These are phyloP conservation scores for Andricus curvator DNA, from an alignment of 2,888 invertebrate species.

Conservation along the genomic window DNA sequence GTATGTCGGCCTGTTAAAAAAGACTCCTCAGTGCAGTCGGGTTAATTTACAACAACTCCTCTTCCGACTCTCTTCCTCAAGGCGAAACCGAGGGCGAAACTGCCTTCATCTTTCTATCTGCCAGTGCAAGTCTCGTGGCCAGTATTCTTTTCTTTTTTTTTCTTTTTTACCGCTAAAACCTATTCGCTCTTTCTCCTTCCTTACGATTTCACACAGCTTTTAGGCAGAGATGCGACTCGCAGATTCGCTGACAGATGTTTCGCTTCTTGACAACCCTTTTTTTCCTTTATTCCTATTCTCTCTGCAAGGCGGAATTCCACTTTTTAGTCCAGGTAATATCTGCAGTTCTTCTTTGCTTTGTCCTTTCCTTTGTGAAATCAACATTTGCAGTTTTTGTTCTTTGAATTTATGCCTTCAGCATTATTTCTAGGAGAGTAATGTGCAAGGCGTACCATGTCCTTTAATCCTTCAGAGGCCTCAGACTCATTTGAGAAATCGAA, in stretches of 20 bases:
- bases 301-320: constrained; percentile 49
- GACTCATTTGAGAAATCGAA: too few relatives aligned
- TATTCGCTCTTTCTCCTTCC: constrained; percentile 14
- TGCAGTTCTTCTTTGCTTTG: not conserved
- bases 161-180: constrained; percentile 43
- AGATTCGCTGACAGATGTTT: constrained; percentile 71
- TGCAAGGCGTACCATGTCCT: not conserved
- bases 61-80: constrained; percentile 29
- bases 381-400: not conserved
- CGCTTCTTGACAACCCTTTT: constrained; percentile 56
- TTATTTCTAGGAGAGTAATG: not conserved
- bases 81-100: constrained; percentile 1
- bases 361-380: not conserved
- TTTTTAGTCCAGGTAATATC: constrained; percentile 7
- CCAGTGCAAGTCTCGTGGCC: constrained; percentile 52
- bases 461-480: not conserved
- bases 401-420: not conserved
- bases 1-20: constrained; percentile 19
- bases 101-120: constrained; percentile 53
- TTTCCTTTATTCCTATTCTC: constrained; percentile 50
- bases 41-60: constrained; percentile 28
- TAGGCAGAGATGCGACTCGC: constrained; percentile 60
- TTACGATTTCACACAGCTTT: constrained; percentile 27
- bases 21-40: constrained; percentile 10
- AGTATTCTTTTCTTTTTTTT: constrained; percentile 47